Percentiles rank a stretch among this genome's conserved stretches.
Conservation (phyloP, 53 echinoderm and acorn worm genomes). For the Zoroaster sp. region DNA sequence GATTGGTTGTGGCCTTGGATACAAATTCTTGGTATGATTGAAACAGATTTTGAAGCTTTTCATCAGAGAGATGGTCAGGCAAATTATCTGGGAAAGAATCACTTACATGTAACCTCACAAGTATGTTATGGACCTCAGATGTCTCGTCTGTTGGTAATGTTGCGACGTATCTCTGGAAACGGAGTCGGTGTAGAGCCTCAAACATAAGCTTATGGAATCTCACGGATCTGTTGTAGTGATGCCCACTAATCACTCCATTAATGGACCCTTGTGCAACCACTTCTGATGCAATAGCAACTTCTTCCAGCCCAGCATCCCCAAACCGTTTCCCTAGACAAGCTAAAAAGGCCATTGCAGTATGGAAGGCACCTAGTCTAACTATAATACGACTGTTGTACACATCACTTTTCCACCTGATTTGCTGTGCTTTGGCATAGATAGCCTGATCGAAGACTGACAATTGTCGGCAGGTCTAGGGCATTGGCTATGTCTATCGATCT, state of each 20-base stretch:
- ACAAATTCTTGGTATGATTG: neutral
- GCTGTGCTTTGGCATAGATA: constrained; percentile 68
- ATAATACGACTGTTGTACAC: constrained; percentile 39
- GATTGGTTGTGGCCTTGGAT: neutral
- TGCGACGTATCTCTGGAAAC: neutral
- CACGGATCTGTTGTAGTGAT: constrained; percentile 22
- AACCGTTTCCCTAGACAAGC: constrained; percentile 66
- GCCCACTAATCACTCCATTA: constrained; percentile 25
- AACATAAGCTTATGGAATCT: neutral
- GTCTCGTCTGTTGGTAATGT: neutral
- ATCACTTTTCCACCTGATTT: constrained; percentile 56
- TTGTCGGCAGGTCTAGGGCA: neutral
- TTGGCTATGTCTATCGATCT: constrained; percentile 2
- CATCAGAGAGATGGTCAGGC: neutral
- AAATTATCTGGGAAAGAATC: neutral
- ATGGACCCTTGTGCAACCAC: constrained; percentile 50
- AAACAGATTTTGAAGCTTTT: neutral
- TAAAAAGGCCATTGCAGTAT: constrained; percentile 47
- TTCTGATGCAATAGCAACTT: constrained; percentile 56
- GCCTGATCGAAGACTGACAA: constrained; percentile 72
- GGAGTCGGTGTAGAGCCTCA: constrained; percentile 15
- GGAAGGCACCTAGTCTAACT: constrained; percentile 56
- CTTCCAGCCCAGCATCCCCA: constrained; percentile 68
- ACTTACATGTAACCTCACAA: neutral
- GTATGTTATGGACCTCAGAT: neutral